phyloP scores from a whole-genome alignment of 2,113 vertebrate species.

The Channa maculata region DNA sequence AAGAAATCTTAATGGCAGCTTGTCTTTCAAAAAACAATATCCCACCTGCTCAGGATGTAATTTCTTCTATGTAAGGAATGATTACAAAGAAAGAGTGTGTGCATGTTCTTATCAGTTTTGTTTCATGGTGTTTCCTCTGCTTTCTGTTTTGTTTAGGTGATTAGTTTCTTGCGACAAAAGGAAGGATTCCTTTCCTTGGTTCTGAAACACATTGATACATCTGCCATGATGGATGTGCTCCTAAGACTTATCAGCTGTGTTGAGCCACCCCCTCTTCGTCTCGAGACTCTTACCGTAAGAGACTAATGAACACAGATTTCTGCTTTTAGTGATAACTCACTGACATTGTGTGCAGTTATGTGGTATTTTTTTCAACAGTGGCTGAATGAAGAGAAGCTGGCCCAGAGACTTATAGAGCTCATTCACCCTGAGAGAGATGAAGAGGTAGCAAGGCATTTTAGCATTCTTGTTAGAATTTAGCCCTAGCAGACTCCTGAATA shows the following conservation, averaged over 20 bases:
- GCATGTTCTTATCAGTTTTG: background rate
- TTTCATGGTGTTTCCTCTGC: background rate
- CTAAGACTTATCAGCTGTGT: constrained; percentile 96
- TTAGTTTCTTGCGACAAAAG: constrained; percentile 90
- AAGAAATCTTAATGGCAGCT: background rate
- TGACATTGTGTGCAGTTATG: background rate
- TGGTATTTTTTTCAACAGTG: constrained; percentile 82
- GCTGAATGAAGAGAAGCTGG: constrained; percentile 92
- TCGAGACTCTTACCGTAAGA: constrained; percentile 93
- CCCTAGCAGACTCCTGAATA: background rate
- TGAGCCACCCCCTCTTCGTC: constrained; percentile 90
- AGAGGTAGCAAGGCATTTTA: constrained; percentile 84
- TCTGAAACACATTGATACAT: constrained; percentile 93
- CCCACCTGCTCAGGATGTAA: background rate
- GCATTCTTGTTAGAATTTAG: background rate
- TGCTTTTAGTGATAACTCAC: background rate
- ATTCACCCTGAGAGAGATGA: constrained; percentile 93
- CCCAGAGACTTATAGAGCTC: constrained; percentile 93
- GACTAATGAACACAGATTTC: constrained; percentile 14
- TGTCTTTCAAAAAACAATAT: background rate
- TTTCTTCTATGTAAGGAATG: background rate
- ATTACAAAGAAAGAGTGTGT: background rate
- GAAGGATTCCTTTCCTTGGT: constrained; percentile 90
- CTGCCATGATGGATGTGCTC: constrained; percentile 97
- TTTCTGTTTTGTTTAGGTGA: constrained; percentile 83